These are phyloP conservation scores for Muscicapa comitata DNA, from an alignment of 2,797 vertebrate species.

Conservation along the genomic window DNA sequence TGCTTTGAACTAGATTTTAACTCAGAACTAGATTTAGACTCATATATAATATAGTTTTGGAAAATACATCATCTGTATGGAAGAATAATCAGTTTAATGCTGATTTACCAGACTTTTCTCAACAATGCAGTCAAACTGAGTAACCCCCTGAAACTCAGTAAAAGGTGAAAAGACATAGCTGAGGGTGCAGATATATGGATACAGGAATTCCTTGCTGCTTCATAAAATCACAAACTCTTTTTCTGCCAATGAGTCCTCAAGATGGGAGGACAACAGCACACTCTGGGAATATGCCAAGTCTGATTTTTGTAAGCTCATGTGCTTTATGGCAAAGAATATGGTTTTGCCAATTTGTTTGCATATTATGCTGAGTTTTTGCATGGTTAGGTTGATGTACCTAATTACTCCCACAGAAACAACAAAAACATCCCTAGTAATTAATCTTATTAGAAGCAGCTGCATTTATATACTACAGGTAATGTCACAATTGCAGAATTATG, in stretches of 20 bases:
- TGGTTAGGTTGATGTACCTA: background rate
- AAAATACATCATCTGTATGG: background rate
- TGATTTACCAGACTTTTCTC: background rate
- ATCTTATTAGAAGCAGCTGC: background rate
- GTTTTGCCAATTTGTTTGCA: background rate
- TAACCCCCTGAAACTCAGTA: background rate
- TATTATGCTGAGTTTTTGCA: background rate
- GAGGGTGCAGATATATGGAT: background rate
- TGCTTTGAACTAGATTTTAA: background rate
- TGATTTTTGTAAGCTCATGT: background rate
- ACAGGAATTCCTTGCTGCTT: background rate
- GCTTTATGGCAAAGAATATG: background rate
- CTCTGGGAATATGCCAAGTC: background rate
- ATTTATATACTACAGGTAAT: background rate
- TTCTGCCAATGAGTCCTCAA: background rate
- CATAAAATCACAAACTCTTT: background rate
- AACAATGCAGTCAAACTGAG: background rate
- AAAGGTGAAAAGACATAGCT: background rate
- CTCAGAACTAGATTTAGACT: background rate
- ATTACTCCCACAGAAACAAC: slow-evolving; percentile 10
- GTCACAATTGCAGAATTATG: background rate
- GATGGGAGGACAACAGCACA: background rate
- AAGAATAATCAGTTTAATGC: background rate
- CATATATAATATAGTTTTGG: background rate
- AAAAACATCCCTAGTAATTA: background rate